Evolutionary conservation across 64 coral and sea anemone species (phyloP).

Genomic region (Porites australiensis): DNA sequence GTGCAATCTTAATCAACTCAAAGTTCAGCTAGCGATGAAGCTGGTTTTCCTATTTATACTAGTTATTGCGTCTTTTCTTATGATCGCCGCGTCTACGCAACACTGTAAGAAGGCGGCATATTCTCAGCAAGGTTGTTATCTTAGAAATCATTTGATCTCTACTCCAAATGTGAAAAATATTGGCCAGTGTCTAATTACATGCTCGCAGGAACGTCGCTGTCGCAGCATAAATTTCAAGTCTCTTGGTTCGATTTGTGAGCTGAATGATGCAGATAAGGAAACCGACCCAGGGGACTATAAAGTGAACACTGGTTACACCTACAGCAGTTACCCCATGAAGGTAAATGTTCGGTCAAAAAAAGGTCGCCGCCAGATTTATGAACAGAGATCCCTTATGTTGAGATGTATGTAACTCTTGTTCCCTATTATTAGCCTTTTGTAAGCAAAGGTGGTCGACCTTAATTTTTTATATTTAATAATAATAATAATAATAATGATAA

Average conservation of each 20-base stretch:
- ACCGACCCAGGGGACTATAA: background rate
- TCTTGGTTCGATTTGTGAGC: background rate
- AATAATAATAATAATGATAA: too few species aligned
- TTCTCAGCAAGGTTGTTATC: background rate
- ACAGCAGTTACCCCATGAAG: conserved; percentile 2
- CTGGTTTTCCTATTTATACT: background rate
- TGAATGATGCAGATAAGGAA: background rate
- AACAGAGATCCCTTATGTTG: background rate
- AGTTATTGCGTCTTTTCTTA: background rate
- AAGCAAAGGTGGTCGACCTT: too few species aligned
- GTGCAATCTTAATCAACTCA: too few species aligned
- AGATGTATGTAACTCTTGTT: background rate
- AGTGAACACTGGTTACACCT: background rate
- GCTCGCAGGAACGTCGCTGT: background rate
- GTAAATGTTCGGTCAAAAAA: background rate
- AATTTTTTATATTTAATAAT: too few species aligned
- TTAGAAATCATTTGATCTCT: background rate
- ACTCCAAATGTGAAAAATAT: background rate
- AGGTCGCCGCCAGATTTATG: background rate
- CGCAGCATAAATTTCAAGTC: background rate
- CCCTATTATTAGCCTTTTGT: too few species aligned
- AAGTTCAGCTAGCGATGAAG: background rate
- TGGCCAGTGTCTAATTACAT: background rate
- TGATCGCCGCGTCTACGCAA: background rate
- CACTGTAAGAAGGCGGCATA: background rate